Base-by-base conservation (phyloP, 2,888 invertebrate species). In the Philereme vetulata region DNA sequence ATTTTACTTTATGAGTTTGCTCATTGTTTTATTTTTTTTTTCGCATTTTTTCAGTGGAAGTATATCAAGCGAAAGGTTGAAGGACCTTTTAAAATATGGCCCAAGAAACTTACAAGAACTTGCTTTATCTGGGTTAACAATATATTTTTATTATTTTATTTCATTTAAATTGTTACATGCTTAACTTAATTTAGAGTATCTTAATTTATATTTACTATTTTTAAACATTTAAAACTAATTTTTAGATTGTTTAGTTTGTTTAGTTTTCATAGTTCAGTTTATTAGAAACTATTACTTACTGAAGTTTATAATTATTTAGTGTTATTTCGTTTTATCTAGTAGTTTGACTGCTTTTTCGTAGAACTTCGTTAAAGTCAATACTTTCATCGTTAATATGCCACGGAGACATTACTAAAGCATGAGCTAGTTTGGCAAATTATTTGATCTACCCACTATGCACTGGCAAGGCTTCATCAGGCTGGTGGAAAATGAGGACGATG, bases 121-220 rank as follows among this genome's bases (percentile, higher is more conserved):
- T 60, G 72, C 79, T 60, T 61, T 82, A 61, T 71, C 82, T 66
- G 81, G 86, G 85, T 86, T 83, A 77, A 74, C 60, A 66, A 38
- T 61, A 63, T 52, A 38, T 61, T 60, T 65, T 11, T 61, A 46
- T 21, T 21, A 21, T 21, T 21, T 21, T 21, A 21, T 21, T 21
- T 21, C 21, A 21, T 21, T 21, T 1, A 21, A 21, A 21, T 21
- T 1, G 2, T 2, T 21, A 21, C 21, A 1, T 1, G 2, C 21
- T 21, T 21, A 21, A 1, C 21, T 21, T 21, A 21, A 1, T 21
- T 21, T 21, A 21, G 21, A 21, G 21, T 21, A 21, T 1, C 21
- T 21, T 21, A 21, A 21, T 21, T 21, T 21, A 21, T 21, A 21
- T 1, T 21, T 21, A 21, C 21, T 21, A 21, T 21, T 21, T 21